Evolutionary conservation across 2,888 invertebrate species (phyloP).

Genomic region (Drosophila setosimentum): DNA sequence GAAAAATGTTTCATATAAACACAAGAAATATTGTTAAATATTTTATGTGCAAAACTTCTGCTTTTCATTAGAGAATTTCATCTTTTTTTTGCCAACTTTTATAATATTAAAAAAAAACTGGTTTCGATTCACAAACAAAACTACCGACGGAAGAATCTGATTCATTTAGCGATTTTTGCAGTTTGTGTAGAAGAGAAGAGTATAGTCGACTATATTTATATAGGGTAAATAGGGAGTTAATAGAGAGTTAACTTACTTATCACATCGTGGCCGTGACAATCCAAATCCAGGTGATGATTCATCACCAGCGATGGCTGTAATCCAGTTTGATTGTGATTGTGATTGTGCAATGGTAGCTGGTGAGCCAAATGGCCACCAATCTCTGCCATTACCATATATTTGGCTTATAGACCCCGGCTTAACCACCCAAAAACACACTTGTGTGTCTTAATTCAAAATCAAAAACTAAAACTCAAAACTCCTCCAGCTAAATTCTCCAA

Average conservation of each 20-base stretch:
- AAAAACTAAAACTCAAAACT: constrained; percentile 47
- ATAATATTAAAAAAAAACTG: not conserved
- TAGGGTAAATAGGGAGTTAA: not conserved
- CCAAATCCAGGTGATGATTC: constrained; percentile 86
- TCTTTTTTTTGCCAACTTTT: not conserved
- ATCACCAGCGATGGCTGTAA: constrained; percentile 88
- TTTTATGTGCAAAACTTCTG: not conserved
- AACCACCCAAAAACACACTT: constrained; percentile 65
- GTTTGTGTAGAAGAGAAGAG: not conserved
- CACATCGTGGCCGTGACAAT: constrained; percentile 85
- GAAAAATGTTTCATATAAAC: not conserved
- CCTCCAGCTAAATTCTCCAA: constrained; percentile 29
- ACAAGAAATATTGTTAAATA: not conserved
- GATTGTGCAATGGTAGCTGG: constrained; percentile 87
- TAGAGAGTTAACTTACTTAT: constrained; percentile 80
- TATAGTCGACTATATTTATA: not conserved
- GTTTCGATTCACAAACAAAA: not conserved
- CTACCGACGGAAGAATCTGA: not conserved
- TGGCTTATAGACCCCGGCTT: constrained; percentile 80
- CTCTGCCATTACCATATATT: constrained; percentile 89
- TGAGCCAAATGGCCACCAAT: constrained; percentile 89
- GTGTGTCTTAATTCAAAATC: constrained; percentile 39
- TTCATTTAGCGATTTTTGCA: not conserved
- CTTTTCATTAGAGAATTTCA: not conserved
- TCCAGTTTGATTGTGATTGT: constrained; percentile 86